A percentile compares a stretch with the other conserved stretches of the same genome.
These are phyloP conservation scores for Porites rus DNA, from an alignment of 92 coral and sea anemone species.

Conservation along the genomic window DNA sequence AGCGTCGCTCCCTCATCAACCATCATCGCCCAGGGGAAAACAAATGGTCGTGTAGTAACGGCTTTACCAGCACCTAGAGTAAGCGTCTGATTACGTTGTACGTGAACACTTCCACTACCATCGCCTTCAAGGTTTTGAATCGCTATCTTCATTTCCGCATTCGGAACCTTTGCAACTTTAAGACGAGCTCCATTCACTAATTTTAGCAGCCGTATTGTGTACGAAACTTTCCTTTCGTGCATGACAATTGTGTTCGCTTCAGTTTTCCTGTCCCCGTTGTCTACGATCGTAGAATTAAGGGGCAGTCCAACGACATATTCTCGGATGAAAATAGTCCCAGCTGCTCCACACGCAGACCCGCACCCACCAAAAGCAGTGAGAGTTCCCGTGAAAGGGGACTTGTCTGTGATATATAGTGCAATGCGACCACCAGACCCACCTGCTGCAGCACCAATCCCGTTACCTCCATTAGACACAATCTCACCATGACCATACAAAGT, in stretches of 20 bases:
- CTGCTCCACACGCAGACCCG: constrained; percentile 85
- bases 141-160: constrained; percentile 77
- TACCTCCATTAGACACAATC: constrained; percentile 81
- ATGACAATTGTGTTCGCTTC: constrained; percentile 87
- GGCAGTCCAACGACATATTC: constrained; percentile 82
- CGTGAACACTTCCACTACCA: constrained; percentile 92
- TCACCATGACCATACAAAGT: constrained; percentile 82
- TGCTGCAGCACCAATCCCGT: constrained; percentile 60
- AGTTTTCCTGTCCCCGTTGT: constrained; percentile 82
- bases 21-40: constrained; percentile 93
- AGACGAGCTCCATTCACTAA: constrained; percentile 86
- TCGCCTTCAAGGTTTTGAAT: constrained; percentile 89
- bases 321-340: constrained; percentile 88
- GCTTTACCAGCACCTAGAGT: constrained; percentile 93
- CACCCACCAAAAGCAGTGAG: constrained; percentile 86
- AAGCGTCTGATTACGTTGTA: constrained; percentile 84
- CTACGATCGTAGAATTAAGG: constrained; percentile 84
- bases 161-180: constrained; percentile 79
- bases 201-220: constrained; percentile 86
- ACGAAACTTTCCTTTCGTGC: constrained; percentile 83
- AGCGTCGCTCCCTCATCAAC: constrained; percentile 90
- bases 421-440: constrained; percentile 98
- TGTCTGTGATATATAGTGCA: constrained; percentile 84
- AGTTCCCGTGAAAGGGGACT: constrained; percentile 68
- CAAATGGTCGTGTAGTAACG: constrained; percentile 83